phyloP scores from a whole-genome alignment of 2,888 invertebrate genomes.

The Drosophila peninsularis region DNA sequence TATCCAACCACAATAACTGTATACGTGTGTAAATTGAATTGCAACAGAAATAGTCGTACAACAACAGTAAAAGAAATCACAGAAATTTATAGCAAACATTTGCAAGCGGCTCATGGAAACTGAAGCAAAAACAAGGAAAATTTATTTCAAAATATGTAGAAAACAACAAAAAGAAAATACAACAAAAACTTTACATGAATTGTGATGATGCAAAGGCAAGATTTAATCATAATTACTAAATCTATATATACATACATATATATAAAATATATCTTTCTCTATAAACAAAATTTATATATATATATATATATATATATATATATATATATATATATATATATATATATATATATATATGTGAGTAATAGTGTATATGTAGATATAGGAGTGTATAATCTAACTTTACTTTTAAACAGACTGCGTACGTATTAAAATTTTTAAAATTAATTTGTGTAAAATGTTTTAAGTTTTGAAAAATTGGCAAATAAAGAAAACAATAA shows the following conservation, averaged over 20 bases:
- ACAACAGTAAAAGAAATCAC: conserved; percentile 8
- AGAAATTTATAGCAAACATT: conserved; percentile 12
- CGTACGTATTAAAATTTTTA: conserved; percentile 78
- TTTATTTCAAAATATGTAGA: conserved; percentile 44
- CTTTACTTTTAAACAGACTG: conserved; percentile 79
- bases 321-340: conserved; percentile 54
- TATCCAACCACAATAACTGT: conserved; percentile 30
- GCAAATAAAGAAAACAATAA: conserved; percentile 79
- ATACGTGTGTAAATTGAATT: conserved; percentile 11
- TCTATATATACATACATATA: conserved; percentile 60
- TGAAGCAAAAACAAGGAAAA: conserved; percentile 48
- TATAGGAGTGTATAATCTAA: conserved; percentile 77
- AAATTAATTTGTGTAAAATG: conserved; percentile 79
- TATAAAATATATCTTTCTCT: conserved; percentile 56
- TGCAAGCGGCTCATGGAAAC: conserved; percentile 58
- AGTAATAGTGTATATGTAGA: conserved; percentile 71
- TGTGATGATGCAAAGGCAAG: conserved; percentile 79
- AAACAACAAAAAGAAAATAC: conserved; percentile 30
- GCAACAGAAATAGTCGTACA: conserved; percentile 4
- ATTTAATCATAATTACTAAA: conserved; percentile 79
- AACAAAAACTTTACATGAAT: conserved; percentile 74
- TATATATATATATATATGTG: conserved; percentile 57
- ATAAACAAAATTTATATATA: conserved; percentile 42
- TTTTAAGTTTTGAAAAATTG: conserved; percentile 79
- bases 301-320: conserved; percentile 63